Percentiles rank a stretch among this genome's conserved stretches.
phyloP scores from a whole-genome alignment of 1,140 invertebrate genomes.

The Drosophila arawakana region DNA sequence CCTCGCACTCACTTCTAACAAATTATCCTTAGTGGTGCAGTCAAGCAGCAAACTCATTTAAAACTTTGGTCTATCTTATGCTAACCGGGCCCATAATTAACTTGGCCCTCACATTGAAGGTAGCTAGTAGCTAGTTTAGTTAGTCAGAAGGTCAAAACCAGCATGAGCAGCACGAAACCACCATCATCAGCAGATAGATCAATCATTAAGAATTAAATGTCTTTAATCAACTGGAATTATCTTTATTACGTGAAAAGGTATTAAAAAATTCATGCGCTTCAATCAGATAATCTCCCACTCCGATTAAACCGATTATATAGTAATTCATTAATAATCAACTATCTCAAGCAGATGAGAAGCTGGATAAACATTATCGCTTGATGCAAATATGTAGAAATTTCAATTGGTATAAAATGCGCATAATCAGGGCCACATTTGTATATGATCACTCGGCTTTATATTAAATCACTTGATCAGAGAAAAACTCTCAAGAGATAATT shows the following conservation, averaged over 20 bases:
- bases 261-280: neutral
- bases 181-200: conserved; percentile 6
- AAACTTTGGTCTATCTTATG: conserved; percentile 43
- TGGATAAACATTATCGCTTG: no score
- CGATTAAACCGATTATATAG: neutral
- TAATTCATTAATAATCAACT: no score
- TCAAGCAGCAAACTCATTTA: conserved; percentile 54
- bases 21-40: conserved; percentile 34
- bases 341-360: no score
- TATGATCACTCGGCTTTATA: no score
- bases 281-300: neutral
- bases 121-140: neutral
- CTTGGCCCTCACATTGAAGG: conserved; percentile 5
- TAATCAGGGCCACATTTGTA: no score
- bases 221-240: conserved; percentile 35
- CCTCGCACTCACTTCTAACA: no score
- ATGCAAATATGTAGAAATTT: no score
- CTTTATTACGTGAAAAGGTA: conserved; percentile 1
- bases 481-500: no score
- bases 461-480: no score
- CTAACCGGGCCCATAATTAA: conserved; percentile 35
- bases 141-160: conserved; percentile 1
- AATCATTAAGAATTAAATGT: conserved; percentile 23
- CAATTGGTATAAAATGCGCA: no score
- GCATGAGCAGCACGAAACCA: neutral